Conservation (phyloP, 2,797 vertebrate species). For the Phoebastria nigripes region DNA sequence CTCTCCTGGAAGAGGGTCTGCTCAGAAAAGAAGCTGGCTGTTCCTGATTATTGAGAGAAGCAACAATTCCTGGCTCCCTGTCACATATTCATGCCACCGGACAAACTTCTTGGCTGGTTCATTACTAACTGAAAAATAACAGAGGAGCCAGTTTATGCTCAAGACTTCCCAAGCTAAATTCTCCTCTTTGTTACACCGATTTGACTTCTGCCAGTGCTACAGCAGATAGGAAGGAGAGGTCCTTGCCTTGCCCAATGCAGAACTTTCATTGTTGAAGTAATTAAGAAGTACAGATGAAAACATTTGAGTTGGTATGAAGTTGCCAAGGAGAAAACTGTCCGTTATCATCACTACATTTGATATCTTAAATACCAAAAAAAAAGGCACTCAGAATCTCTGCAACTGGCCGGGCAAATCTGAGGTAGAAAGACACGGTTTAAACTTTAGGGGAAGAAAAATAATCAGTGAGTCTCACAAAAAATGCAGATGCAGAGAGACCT, state of each 20-base stretch:
- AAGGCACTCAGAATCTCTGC: neutral
- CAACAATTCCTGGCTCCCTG: neutral
- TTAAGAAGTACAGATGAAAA: neutral
- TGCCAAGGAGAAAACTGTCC: neutral
- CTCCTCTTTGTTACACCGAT: neutral
- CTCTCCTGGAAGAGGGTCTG: neutral
- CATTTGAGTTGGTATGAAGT: neutral
- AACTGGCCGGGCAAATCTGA: neutral
- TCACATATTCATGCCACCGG: neutral
- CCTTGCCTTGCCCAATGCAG: neutral
- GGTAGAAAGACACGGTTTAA: neutral
- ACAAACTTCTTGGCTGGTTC: neutral
- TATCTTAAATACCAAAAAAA: neutral
- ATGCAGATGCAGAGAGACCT: neutral
- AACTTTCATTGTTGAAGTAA: neutral
- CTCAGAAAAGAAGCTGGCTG: neutral
- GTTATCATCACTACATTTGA: neutral
- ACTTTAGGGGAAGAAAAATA: neutral
- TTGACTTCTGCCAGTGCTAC: neutral
- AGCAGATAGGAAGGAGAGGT: neutral
- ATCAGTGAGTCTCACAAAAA: neutral
- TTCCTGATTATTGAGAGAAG: neutral
- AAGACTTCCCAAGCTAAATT: neutral
- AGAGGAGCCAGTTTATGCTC: neutral
- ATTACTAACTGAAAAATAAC: neutral